phyloP scores from a whole-genome alignment of 2,888 invertebrate genomes.

The Blastobasis lacticolella region DNA sequence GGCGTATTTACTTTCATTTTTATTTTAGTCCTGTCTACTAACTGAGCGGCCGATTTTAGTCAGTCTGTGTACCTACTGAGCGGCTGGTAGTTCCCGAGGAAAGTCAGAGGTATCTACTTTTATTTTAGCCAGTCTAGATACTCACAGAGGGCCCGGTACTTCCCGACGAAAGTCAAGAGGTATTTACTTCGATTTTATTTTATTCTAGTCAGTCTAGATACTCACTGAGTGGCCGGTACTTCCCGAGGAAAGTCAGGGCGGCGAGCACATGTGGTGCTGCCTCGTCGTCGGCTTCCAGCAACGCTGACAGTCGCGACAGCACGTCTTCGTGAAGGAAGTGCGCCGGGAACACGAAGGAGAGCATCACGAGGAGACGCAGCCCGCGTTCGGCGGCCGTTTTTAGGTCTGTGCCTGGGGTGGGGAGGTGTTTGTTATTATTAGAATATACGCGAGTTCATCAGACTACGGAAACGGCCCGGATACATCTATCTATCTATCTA shows the following conservation, averaged over 20 bases:
- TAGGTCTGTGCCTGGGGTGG: conserved; percentile 80
- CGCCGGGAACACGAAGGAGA: conserved; percentile 94
- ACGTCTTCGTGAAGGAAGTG: conserved; percentile 93
- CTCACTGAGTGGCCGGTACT: conserved; percentile 86
- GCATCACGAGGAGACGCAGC: conserved; percentile 88
- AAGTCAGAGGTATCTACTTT: conserved; percentile 79
- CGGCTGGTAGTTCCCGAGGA: conserved; percentile 90
- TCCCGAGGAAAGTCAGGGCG: conserved; percentile 89
- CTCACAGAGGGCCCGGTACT: not conserved
- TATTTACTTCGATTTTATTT: too few relatives aligned
- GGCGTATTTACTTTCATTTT: too few relatives aligned
- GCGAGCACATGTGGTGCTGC: conserved; percentile 88
- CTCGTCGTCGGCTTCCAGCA: conserved; percentile 88
- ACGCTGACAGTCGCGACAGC: conserved; percentile 81
- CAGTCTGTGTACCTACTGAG: conserved; percentile 83
- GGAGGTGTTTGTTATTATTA: not conserved
- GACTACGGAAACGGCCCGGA: too few relatives aligned
- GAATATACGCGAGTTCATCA: too few relatives aligned
- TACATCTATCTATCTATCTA: too few relatives aligned
- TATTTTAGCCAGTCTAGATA: not conserved
- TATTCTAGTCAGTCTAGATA: conserved; percentile 74
- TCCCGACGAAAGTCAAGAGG: too few relatives aligned
- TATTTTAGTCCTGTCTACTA: too few relatives aligned
- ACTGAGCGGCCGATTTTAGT: not conserved
- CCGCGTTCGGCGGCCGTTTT: conserved; percentile 92